phyloP scores from a whole-genome alignment of 53 echinoderm and acorn worm species.

The Echinometra lucunter region DNA sequence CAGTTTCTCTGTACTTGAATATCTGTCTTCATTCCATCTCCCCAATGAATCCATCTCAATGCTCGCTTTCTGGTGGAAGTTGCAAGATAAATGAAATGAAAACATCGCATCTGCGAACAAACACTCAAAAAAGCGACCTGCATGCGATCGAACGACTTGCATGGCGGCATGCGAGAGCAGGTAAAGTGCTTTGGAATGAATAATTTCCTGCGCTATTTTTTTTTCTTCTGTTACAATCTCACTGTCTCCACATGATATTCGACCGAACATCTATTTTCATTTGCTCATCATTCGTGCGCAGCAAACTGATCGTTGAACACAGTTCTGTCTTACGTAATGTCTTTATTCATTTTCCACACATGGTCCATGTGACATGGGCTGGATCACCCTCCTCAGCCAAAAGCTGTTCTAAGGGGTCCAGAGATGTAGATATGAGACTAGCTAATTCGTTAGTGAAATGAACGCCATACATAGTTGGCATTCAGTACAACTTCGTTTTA shows the following conservation, averaged over 20 bases:
- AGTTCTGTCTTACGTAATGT: background rate
- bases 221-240: background rate
- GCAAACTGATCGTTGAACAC: background rate
- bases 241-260: background rate
- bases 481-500: background rate
- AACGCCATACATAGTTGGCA: background rate
- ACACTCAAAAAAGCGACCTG: constrained; percentile 22
- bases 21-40: constrained; percentile 25
- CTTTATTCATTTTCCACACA: background rate
- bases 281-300: background rate
- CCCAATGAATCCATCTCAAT: constrained; percentile 47
- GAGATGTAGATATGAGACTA: too few species aligned
- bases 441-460: background rate
- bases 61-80: constrained; percentile 20
- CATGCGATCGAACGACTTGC: constrained; percentile 37
- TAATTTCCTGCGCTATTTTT: constrained; percentile 5
- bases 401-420: too few species aligned
- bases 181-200: constrained; percentile 48
- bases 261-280: background rate
- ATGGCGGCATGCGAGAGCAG: background rate
- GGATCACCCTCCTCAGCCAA: too few species aligned
- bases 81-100: constrained; percentile 54
- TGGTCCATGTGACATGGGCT: too few species aligned
- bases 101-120: constrained; percentile 40
- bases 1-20: background rate